Conservation (phyloP, 2,113 vertebrate genomes). For the Heterochromis multidens region DNA sequence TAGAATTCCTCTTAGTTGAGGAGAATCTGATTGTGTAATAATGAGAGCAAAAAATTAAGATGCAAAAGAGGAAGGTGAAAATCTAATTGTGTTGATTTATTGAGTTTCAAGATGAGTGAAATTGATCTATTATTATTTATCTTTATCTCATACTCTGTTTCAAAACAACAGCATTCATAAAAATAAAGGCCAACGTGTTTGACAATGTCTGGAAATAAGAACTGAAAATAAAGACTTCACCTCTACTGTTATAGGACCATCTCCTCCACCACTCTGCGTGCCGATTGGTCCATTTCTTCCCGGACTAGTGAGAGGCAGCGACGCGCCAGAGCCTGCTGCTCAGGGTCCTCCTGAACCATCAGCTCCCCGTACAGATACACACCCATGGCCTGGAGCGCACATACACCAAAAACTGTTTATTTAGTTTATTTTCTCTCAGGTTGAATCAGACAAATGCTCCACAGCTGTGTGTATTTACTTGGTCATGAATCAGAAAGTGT, state of each 20-base stretch:
- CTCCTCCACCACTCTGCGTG: conserved; percentile 85
- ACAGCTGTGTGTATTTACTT: conserved; percentile 70
- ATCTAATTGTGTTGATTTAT: no score
- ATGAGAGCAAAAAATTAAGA: neutral
- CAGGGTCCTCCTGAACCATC: conserved; percentile 89
- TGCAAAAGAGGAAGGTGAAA: neutral
- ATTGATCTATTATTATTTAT: no score
- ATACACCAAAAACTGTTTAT: neutral
- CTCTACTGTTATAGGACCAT: conserved; percentile 86
- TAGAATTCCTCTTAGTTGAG: neutral
- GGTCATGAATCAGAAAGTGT: conserved; percentile 85
- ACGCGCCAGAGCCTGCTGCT: conserved; percentile 86
- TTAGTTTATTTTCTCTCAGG: neutral
- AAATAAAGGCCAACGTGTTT: neutral
- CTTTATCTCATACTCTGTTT: neutral
- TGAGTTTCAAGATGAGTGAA: neutral
- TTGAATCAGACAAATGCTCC: neutral
- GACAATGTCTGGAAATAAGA: neutral
- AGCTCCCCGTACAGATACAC: conserved; percentile 95
- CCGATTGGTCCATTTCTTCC: conserved; percentile 86
- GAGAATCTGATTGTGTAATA: neutral
- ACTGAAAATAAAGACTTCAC: conserved; percentile 52
- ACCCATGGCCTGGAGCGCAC: conserved; percentile 88
- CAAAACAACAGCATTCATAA: neutral
- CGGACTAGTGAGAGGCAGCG: conserved; percentile 81